Base-by-base conservation (phyloP, 1,140 invertebrate genomes). In the Heliothis subflexa region DNA sequence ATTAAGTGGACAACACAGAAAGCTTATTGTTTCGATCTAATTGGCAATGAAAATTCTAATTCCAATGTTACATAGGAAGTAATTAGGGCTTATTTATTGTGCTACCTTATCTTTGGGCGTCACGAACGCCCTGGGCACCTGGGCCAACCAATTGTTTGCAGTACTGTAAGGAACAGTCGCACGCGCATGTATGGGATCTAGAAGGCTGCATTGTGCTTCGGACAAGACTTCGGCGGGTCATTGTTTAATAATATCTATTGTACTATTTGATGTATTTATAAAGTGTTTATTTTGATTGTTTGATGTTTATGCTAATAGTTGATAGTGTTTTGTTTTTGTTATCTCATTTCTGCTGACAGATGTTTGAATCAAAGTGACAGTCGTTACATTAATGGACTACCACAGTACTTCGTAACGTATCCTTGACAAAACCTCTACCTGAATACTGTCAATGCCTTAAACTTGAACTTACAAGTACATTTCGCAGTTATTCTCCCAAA, bases 51-150 rank as follows among this genome's bases (percentile, higher is more conserved):
- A 81, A 78, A 79, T 79, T 79, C 70, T 78, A 64, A 68, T 66
- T 50, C 50, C 49, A 57, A 82, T 72, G 72, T 81, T 87, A 89
- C 86, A 88, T 85, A 85, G 87, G 82, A 87, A 88, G 89, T 88
- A 91, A 91, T 91, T 90, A 91, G 89, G 79, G 85, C 78, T 89
- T 87, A 91, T 91, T 88, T 90, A 90, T 91, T 80, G 86, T 70
- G 81, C 80, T 87, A 82, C 84, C 84, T 89, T 89, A 91, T 91
- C 89, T 91, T 80, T 70, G 75, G 81, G 85, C 81, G 80, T 83
- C 86, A 88, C 89, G 87, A 90, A 78, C 84, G 82, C 79, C 80
- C 70, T 66, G 78, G 73, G 82, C 81, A 78, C 81, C 64, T 66
- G 78, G 73, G 82, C 81, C 85, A 86, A 86, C 83, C 88, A 88